Conservation (phyloP, 2,113 vertebrate species). For the Plecotus auritus region DNA sequence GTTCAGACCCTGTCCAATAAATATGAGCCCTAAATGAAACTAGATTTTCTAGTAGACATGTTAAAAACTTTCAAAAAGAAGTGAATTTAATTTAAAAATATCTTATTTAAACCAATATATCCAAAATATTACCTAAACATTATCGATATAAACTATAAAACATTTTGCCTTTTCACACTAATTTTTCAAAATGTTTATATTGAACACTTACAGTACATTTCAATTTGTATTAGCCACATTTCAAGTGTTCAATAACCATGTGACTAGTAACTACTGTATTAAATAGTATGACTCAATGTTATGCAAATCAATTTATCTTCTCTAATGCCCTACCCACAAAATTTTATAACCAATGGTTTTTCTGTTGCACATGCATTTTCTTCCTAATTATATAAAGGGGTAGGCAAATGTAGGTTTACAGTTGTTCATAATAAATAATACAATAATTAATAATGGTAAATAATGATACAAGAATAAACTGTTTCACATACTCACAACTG, state of each 20-base stretch:
- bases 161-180: neutral
- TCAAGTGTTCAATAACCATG: neutral
- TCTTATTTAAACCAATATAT: neutral
- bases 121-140: neutral
- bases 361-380: neutral
- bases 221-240: neutral
- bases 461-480: neutral
- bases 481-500: neutral
- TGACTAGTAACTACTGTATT: neutral
- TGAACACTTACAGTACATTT: neutral
- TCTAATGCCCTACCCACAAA: neutral
- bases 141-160: neutral
- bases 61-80: neutral
- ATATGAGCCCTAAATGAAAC: neutral
- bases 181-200: neutral
- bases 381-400: neutral
- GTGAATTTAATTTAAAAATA: neutral
- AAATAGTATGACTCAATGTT: neutral
- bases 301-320: neutral
- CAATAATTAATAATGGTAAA: neutral
- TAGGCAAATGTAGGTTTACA: neutral
- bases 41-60: neutral
- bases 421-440: neutral
- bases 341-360: neutral
- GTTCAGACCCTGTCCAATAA: neutral